A percentile compares a stretch with the other conserved stretches of the same genome.
Evolutionary conservation across 2,888 invertebrate genomes (phyloP).

Genomic region (Acronicta alni): DNA sequence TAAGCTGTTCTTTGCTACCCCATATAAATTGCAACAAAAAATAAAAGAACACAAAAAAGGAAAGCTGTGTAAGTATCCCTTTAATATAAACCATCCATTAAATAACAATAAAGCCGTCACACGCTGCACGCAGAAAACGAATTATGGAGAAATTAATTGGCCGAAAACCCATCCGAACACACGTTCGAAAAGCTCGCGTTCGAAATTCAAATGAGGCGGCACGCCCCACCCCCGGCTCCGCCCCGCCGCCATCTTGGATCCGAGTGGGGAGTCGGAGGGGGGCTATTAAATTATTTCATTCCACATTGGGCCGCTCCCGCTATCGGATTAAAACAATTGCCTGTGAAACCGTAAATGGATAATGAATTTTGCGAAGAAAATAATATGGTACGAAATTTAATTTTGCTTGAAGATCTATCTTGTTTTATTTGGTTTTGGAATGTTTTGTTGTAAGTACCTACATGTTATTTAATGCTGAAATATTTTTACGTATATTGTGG

Average conservation of each 20-base stretch:
- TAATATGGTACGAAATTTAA: constrained; percentile 82
- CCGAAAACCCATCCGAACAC: constrained; percentile 86
- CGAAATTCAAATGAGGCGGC: constrained; percentile 89
- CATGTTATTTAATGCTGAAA: constrained; percentile 22
- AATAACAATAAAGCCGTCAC: constrained; percentile 78
- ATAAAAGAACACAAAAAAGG: constrained; percentile 7
- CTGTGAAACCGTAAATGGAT: constrained; percentile 87
- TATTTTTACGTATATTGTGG: constrained; percentile 26
- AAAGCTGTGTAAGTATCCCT: constrained; percentile 23
- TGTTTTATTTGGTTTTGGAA: constrained; percentile 43
- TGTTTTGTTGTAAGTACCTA: constrained; percentile 29
- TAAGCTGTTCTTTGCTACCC: constrained; percentile 3
- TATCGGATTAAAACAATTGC: constrained; percentile 89
- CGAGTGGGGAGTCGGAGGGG: constrained; percentile 74
- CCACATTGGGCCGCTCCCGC: constrained; percentile 85
- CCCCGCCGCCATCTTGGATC: constrained; percentile 87
- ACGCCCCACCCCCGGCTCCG: constrained; percentile 85
- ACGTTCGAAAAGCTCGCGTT: constrained; percentile 86
- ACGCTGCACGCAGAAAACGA: constrained; percentile 77
- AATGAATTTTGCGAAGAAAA: constrained; percentile 87
- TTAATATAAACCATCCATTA: constrained; percentile 70
- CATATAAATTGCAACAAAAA: constrained; percentile 21
- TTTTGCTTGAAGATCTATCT: constrained; percentile 65
- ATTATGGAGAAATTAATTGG: constrained; percentile 87
- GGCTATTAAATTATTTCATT: constrained; percentile 89